phyloP scores from a whole-genome alignment of 2,797 vertebrate species.

The Diceros bicornis region DNA sequence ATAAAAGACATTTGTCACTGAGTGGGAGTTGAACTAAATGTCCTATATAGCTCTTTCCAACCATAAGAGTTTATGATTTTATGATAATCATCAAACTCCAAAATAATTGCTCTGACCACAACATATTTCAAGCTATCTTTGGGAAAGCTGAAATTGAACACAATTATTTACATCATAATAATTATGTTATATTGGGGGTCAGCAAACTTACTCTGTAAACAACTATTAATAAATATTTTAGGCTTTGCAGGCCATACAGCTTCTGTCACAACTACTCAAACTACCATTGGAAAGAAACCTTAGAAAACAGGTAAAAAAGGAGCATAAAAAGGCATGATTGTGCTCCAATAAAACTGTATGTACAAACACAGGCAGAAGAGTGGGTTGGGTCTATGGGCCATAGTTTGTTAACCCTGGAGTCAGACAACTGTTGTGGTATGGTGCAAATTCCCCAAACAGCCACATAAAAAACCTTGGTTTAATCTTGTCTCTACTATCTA shows the following conservation, averaged over 20 bases:
- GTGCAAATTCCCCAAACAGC: not conserved
- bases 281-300: not conserved
- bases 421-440: accelerated
- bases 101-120: slow-evolving; percentile 14
- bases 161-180: not conserved
- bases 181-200: not conserved
- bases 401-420: not conserved
- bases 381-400: accelerated
- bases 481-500: not conserved
- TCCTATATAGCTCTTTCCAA: not conserved
- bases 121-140: not conserved
- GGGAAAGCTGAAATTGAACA: not conserved
- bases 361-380: not conserved
- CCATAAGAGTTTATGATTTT: slow-evolving; percentile 5
- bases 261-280: not conserved
- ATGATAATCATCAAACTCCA: slow-evolving; percentile 43
- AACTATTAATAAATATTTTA: not conserved
- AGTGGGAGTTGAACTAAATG: slow-evolving; percentile 38
- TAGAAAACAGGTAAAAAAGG: not conserved
- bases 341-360: not conserved
- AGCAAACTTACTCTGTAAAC: not conserved
- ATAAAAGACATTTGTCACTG: slow-evolving; percentile 33
- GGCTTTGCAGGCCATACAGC: accelerated
- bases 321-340: accelerated
- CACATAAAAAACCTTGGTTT: not conserved